These are phyloP conservation scores for Mesaphorura yosii DNA, from an alignment of 1,140 invertebrate genomes.

Conservation along the genomic window DNA sequence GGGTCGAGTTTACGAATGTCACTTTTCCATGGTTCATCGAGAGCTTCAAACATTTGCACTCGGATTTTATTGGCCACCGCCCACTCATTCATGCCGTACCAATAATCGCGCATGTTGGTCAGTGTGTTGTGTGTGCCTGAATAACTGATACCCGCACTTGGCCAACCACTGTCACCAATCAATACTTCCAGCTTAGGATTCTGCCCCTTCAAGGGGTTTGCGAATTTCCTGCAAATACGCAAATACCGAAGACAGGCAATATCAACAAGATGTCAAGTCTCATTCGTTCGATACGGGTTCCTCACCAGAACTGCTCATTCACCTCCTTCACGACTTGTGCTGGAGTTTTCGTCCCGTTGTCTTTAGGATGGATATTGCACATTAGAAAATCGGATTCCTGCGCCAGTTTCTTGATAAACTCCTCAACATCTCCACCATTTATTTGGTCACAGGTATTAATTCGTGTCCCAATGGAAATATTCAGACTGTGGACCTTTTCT, in stretches of 20 bases:
- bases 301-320: not conserved
- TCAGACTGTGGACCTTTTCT: not conserved
- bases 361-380: not conserved
- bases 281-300: too few relatives aligned
- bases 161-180: constrained; percentile 13
- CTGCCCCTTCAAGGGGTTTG: not conserved
- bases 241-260: too few relatives aligned
- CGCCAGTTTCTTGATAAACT: too few relatives aligned
- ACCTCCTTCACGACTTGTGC: not conserved
- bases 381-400: constrained; percentile 23
- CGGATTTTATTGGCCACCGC: not conserved
- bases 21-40: constrained; percentile 11
- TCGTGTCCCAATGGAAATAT: constrained; percentile 6
- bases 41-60: constrained; percentile 12
- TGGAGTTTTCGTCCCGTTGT: not conserved
- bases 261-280: too few relatives aligned
- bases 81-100: constrained; percentile 11
- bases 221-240: too few relatives aligned
- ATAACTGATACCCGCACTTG: constrained; percentile 5
- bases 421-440: not conserved
- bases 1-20: not conserved
- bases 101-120: constrained; percentile 10
- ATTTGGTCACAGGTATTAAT: constrained; percentile 13
- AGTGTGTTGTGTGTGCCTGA: not conserved
- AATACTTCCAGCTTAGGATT: constrained; percentile 6